These are phyloP conservation scores for Latheticus oryzae DNA, from an alignment of 2,888 invertebrate species.

Conservation along the genomic window DNA sequence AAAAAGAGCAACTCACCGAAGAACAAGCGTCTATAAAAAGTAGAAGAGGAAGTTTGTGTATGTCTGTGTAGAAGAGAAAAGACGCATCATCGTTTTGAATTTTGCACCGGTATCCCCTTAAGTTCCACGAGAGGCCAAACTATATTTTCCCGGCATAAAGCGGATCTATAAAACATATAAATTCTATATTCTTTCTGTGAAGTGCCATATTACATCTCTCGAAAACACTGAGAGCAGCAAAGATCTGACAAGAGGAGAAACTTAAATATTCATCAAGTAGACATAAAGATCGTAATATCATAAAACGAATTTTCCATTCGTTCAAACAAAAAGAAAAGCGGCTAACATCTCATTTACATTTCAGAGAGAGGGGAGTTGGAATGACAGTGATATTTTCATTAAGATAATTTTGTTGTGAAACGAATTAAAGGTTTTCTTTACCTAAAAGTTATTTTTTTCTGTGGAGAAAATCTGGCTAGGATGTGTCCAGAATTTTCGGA, in stretches of 20 bases:
- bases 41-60: slow-evolving; percentile 11
- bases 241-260: slow-evolving; percentile 57
- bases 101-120: slow-evolving; percentile 35
- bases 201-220: slow-evolving; percentile 59
- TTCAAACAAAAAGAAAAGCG: slow-evolving; percentile 59
- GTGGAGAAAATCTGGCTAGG: slow-evolving; percentile 4
- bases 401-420: slow-evolving; percentile 60
- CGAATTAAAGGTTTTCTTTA: slow-evolving; percentile 56
- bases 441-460: no score
- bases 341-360: slow-evolving; percentile 57
- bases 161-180: slow-evolving; percentile 60
- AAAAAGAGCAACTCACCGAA: slow-evolving; percentile 12
- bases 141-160: slow-evolving; percentile 52
- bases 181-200: slow-evolving; percentile 61
- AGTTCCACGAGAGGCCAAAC: slow-evolving; percentile 40
- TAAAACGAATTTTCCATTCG: slow-evolving; percentile 65
- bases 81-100: slow-evolving; percentile 34
- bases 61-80: slow-evolving; percentile 19
- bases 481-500: slow-evolving; percentile 7
- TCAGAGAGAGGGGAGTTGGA: slow-evolving; percentile 48
- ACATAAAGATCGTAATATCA: slow-evolving; percentile 64
- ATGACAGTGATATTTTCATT: slow-evolving; percentile 63
- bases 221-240: slow-evolving; percentile 52
- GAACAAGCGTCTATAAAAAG: slow-evolving; percentile 16
- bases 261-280: slow-evolving; percentile 65